Percentiles rank a stretch among this genome's conserved stretches.
Evolutionary conservation across 2,797 vertebrate species (phyloP).

Genomic region (Champsocephalus esox): DNA sequence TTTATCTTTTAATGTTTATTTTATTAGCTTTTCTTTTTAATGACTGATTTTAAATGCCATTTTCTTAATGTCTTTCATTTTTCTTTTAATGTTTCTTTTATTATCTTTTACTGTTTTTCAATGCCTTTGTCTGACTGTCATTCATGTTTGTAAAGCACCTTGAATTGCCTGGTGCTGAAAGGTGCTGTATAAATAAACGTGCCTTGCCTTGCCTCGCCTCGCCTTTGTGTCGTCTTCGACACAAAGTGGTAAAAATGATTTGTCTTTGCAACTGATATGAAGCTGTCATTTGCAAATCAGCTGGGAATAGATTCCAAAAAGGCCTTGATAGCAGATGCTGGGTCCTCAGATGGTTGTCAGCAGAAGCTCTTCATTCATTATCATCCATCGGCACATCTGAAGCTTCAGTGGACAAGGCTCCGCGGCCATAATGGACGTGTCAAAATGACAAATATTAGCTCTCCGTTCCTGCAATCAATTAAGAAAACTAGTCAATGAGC

Average conservation of each 20-base stretch:
- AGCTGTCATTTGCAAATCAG: not conserved
- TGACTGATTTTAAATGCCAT: too few species aligned
- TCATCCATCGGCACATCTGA: conserved; percentile 78
- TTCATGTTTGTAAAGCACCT: too few species aligned
- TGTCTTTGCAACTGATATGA: not conserved
- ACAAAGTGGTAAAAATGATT: not conserved
- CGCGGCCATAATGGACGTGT: conserved; percentile 73
- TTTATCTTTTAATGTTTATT: too few species aligned
- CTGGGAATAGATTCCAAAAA: conserved; percentile 26
- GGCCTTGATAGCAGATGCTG: conserved; percentile 25
- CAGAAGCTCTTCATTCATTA: conserved; percentile 69
- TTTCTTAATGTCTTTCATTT: too few species aligned
- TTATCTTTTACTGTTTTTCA: too few species aligned
- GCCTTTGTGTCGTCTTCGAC: conserved; percentile 27
- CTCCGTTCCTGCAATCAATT: conserved; percentile 70
- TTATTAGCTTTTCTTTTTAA: too few species aligned
- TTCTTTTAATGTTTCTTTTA: too few species aligned
- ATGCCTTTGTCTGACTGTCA: too few species aligned
- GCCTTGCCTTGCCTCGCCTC: too few species aligned
- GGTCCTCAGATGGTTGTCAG: conserved; percentile 67
- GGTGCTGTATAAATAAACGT: too few species aligned
- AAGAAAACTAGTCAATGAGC: conserved; percentile 72
- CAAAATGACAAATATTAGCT: conserved; percentile 81
- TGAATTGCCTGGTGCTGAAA: too few species aligned
- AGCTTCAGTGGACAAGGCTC: conserved; percentile 71